Percentiles rank a stretch among this genome's conserved stretches.
phyloP scores from a whole-genome alignment of 2,888 invertebrate genomes.

The Polymixis lichenea region DNA sequence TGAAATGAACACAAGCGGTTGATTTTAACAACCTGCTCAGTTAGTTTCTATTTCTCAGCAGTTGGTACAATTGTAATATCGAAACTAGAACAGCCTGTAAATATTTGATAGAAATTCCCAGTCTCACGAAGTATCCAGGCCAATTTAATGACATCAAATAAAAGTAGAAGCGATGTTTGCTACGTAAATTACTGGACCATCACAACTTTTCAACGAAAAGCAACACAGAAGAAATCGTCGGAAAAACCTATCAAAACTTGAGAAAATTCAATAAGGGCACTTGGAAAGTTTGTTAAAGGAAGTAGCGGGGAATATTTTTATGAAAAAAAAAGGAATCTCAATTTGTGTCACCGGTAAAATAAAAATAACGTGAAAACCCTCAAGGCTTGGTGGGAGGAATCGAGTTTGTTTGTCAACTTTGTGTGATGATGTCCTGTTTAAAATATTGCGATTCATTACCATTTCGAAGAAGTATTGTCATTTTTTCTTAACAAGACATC shows the following conservation, averaged over 20 bases:
- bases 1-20: background rate
- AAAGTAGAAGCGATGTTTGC: slow-evolving; percentile 73
- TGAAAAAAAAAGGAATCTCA: slow-evolving; percentile 84
- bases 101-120: slow-evolving; percentile 32
- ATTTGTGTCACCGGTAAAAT: slow-evolving; percentile 86
- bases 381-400: slow-evolving; percentile 73
- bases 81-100: slow-evolving; percentile 10
- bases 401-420: slow-evolving; percentile 79
- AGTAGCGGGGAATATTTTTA: slow-evolving; percentile 87
- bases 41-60: background rate
- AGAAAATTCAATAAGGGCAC: slow-evolving; percentile 90
- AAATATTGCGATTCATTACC: slow-evolving; percentile 67
- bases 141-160: slow-evolving; percentile 65
- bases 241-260: slow-evolving; percentile 90
- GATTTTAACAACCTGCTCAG: background rate
- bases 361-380: slow-evolving; percentile 78
- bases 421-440: slow-evolving; percentile 71
- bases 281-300: slow-evolving; percentile 89
- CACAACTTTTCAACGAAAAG: slow-evolving; percentile 80
- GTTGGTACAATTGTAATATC: background rate
- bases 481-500: slow-evolving; percentile 25
- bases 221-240: slow-evolving; percentile 86
- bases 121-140: slow-evolving; percentile 30
- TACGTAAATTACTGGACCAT: slow-evolving; percentile 83
- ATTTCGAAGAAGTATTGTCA: slow-evolving; percentile 40